Percentiles rank a stretch among this genome's conserved stretches.
phyloP scores from a whole-genome alignment of 1,140 invertebrate species.

The Drosophila pseudoobscura region DNA sequence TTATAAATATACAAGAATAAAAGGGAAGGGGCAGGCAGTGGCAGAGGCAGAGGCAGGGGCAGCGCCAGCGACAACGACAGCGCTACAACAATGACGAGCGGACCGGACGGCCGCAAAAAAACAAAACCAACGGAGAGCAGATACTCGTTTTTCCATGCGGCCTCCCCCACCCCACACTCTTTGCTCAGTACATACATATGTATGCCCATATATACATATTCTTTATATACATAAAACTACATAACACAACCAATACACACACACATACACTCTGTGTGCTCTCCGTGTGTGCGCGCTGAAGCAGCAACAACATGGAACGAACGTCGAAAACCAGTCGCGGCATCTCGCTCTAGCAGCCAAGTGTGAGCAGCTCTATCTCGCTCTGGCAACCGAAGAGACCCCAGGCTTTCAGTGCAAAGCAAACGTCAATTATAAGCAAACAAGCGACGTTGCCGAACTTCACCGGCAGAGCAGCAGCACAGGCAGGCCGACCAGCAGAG shows the following conservation, averaged over 20 bases:
- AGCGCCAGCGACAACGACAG: conserved; percentile 2
- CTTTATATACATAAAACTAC: conserved; percentile 71
- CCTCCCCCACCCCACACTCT: conserved; percentile 18
- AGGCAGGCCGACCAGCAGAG: not conserved
- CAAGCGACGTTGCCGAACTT: conserved; percentile 64
- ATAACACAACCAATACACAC: conserved; percentile 36
- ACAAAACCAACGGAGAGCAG: conserved; percentile 33
- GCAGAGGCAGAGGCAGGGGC: not conserved
- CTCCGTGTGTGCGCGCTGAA: conserved; percentile 68
- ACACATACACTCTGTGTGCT: conserved; percentile 7
- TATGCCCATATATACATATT: conserved; percentile 66
- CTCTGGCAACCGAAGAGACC: conserved; percentile 73
- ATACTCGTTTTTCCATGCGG: conserved; percentile 77
- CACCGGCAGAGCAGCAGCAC: conserved; percentile 40
- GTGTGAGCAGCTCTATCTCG: conserved; percentile 55
- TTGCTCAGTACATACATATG: too few relatives aligned
- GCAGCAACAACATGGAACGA: conserved; percentile 61
- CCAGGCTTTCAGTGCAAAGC: conserved; percentile 70
- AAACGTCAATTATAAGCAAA: conserved; percentile 81
- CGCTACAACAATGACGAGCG: conserved; percentile 42
- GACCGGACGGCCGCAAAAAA: conserved; percentile 3
- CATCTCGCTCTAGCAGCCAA: conserved; percentile 69
- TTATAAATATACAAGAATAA: conserved; percentile 63
- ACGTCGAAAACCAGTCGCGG: conserved; percentile 48
- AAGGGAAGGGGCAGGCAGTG: not conserved